Percentiles rank a stretch among this genome's conserved stretches.
Conservation (phyloP, 2,113 vertebrate genomes). For the Chaetorhynchus papuensis region DNA sequence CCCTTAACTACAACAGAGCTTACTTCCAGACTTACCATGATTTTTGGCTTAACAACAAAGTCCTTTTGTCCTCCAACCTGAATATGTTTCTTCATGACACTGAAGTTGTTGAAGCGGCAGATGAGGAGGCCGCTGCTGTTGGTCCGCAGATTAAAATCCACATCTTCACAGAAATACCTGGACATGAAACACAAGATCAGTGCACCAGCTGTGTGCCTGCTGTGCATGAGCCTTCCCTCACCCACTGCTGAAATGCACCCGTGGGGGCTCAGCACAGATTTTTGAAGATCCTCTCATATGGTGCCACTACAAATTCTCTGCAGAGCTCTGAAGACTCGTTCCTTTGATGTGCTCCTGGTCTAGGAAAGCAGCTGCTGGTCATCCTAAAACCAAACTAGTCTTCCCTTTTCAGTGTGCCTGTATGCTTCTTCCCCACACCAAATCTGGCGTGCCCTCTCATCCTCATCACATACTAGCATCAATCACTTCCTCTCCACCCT, state of each 20-base stretch:
- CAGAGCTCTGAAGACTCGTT: not conserved
- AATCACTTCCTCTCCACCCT: not conserved
- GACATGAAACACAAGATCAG: not conserved
- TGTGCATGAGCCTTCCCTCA: not conserved
- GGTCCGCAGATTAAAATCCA: conserved; percentile 93
- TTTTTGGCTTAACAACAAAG: conserved; percentile 89
- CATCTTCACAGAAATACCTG: conserved; percentile 95
- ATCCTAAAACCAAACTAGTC: not conserved
- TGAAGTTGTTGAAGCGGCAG: conserved; percentile 96
- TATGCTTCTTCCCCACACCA: not conserved
- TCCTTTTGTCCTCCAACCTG: conserved; percentile 89
- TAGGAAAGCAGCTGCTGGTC: not conserved
- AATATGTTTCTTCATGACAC: conserved; percentile 96
- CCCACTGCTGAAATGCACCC: not conserved
- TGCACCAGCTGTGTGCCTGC: not conserved
- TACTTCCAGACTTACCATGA: conserved; percentile 75
- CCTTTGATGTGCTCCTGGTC: not conserved
- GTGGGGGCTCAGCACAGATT: not conserved
- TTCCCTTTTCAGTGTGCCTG: not conserved
- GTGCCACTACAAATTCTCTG: not conserved
- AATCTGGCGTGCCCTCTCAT: not conserved
- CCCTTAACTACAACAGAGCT: not conserved
- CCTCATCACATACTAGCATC: not conserved
- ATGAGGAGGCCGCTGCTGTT: conserved; percentile 92
- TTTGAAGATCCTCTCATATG: not conserved